A percentile compares a stretch with the other conserved stretches of the same genome.
Conservation (phyloP, 2,888 invertebrate genomes). For the Epiperipatus broadwayi region DNA sequence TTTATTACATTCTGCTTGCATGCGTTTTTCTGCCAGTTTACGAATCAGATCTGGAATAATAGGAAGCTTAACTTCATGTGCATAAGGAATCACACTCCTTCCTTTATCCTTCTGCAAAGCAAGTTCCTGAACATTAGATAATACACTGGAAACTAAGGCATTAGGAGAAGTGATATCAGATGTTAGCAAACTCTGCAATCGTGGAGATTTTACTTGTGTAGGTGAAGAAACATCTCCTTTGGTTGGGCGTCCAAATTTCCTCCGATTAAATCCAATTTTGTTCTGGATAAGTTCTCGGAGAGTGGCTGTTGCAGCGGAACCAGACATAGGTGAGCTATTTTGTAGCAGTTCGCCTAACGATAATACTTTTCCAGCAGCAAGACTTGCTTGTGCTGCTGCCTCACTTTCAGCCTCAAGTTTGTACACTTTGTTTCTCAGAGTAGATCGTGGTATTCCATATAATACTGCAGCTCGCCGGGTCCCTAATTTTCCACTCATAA, state of each 20-base stretch:
- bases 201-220: too few species aligned
- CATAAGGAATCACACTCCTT: conserved; percentile 13
- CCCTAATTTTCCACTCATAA: conserved; percentile 75
- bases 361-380: too few species aligned
- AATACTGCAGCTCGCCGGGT: conserved; percentile 80
- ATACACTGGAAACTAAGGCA: conserved; percentile 17
- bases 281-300: too few species aligned
- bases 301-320: too few species aligned
- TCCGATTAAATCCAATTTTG: too few species aligned
- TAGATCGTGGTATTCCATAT: conserved; percentile 89
- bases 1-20: conserved; percentile 22
- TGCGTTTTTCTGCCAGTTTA: conserved; percentile 26
- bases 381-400: not conserved
- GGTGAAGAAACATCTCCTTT: too few species aligned
- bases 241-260: too few species aligned
- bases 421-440: conserved; percentile 71
- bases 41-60: conserved; percentile 27
- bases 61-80: conserved; percentile 20
- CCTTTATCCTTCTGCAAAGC: conserved; percentile 16
- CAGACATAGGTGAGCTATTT: too few species aligned
- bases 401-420: conserved; percentile 24
- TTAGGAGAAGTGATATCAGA: too few species aligned
- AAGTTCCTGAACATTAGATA: conserved; percentile 19
- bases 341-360: too few species aligned
- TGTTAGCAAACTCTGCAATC: too few species aligned